Conservation (phyloP, 2,888 invertebrate genomes). For the Tolmerus cingulatus region DNA sequence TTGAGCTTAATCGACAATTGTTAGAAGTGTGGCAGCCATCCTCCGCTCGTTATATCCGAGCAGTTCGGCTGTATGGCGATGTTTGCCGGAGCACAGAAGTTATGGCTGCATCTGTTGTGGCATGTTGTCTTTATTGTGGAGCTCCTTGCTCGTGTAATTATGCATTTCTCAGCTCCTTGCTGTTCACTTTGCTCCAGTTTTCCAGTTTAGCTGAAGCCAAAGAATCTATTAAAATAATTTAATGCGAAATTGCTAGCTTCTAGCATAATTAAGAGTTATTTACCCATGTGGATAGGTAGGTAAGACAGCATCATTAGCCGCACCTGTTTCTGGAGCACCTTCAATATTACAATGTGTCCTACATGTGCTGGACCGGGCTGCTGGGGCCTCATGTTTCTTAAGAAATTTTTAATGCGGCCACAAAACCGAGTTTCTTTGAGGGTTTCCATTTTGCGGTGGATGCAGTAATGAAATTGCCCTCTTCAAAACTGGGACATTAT, state of each 20-base stretch:
- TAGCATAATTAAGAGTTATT: conserved; percentile 27
- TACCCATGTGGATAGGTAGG: not conserved
- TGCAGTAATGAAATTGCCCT: not conserved
- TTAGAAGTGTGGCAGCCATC: not conserved
- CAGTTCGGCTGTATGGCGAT: not conserved
- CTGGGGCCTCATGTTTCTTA: not conserved
- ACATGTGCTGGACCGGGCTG: not conserved
- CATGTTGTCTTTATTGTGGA: conserved; percentile 2
- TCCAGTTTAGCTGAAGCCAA: not conserved
- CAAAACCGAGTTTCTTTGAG: not conserved
- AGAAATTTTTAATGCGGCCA: not conserved
- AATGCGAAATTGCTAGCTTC: not conserved
- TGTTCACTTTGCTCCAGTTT: conserved; percentile 8
- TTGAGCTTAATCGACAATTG: not conserved
- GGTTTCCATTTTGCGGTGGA: not conserved
- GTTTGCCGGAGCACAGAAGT: not conserved
- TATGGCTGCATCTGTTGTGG: conserved; percentile 1
- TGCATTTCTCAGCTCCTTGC: not conserved
- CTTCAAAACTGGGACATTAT: conserved; percentile 2
- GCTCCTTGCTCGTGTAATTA: not conserved
- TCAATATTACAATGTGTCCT: not conserved
- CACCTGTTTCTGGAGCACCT: not conserved
- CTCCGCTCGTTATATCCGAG: not conserved
- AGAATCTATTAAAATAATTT: conserved; percentile 25
- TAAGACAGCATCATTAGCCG: conserved; percentile 2